Evolutionary conservation across 92 coral and sea anemone species (phyloP), one percentile per base, ranked within the genome.

Genomic region (Chrysogorgia sp.): DNA sequence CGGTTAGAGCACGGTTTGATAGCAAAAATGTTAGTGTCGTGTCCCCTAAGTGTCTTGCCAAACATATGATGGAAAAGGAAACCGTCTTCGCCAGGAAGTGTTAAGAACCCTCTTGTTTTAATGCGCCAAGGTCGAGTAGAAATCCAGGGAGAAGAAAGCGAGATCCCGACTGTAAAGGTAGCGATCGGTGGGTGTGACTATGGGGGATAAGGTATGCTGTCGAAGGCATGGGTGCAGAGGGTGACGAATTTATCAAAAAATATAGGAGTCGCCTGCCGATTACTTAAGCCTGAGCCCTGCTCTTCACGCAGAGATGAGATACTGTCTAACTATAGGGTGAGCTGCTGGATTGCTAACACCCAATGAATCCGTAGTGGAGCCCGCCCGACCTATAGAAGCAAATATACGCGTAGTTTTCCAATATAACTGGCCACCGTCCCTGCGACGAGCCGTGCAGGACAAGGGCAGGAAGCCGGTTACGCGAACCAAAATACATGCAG

Each of bases 191-290:
- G 80, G 88, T 1, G 81, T 22, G 45, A 43, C 34, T 24, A 34
- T 41, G 70, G 40, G 34, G 40, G 43, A 37, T 37, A 37, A 37
- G 48, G 52, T 31, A 62, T 57, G 67, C 67, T 81, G 52, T 4
- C 43, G 43, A 5, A 37, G 43, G 12, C n/a, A n/a, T 37, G 43
- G 12, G 43, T 12, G 12, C 43, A 37, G 12, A 37, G 43, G 43
- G 43, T 12, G 43, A 12, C 12, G 12, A 5, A 37, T 37, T 52
- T 52, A 17, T 75, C 86, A 34, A 79, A 79, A 62, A 87, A 87
- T 37, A 87, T 15, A 2, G 91, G 91, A 43, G 71, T 61, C 63
- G 87, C 88, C 48, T 83, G 88, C 64, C 67, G 83, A 71, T 83
- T 7, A 83, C 67, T 29, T 79, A 31, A 4, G 84, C 84, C 17